Evolutionary conservation across 2,797 vertebrate species (phyloP), one percentile per base, ranked within the genome.

Genomic region (Myripristis jacobus): DNA sequence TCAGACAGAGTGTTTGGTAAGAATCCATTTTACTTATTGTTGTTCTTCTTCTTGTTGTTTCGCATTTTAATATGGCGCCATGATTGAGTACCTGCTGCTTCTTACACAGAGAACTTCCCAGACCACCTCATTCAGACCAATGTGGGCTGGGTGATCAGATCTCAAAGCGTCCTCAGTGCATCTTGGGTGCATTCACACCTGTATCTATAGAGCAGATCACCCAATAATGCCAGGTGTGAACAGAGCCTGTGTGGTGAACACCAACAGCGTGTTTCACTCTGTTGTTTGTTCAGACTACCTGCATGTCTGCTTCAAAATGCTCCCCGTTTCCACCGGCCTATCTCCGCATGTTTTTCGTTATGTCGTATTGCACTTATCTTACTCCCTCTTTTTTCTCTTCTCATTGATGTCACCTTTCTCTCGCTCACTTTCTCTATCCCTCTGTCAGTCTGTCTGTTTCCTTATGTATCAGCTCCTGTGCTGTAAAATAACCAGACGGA

Each of bases 171-270:
- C n/a, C n/a, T n/a, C n/a, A n/a, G n/a, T n/a, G n/a, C n/a, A n/a
- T n/a, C n/a, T n/a, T n/a, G n/a, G n/a, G n/a, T n/a, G n/a, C n/a
- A n/a, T n/a, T n/a, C n/a, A n/a, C n/a, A n/a, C n/a, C n/a, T n/a
- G n/a, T n/a, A n/a, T n/a, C n/a, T n/a, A n/a, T n/a, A n/a, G n/a
- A n/a, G n/a, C n/a, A n/a, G n/a, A n/a, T n/a, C n/a, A n/a, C n/a
- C n/a, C n/a, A n/a, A n/a, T n/a, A n/a, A n/a, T n/a, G n/a, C n/a
- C n/a, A n/a, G n/a, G n/a, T n/a, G n/a, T n/a, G n/a, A n/a, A n/a
- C n/a, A n/a, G n/a, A n/a, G n/a, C n/a, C n/a, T n/a, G n/a, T 19
- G 69, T 62, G 82, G 71, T 54, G 15, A 84, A 84, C 76, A 75
- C 67, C 73, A 58, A 82, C 69, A 70, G 75, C 68, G 58, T 72